Conservation (phyloP, 2,113 vertebrate species). For the Ascaphus truei region DNA sequence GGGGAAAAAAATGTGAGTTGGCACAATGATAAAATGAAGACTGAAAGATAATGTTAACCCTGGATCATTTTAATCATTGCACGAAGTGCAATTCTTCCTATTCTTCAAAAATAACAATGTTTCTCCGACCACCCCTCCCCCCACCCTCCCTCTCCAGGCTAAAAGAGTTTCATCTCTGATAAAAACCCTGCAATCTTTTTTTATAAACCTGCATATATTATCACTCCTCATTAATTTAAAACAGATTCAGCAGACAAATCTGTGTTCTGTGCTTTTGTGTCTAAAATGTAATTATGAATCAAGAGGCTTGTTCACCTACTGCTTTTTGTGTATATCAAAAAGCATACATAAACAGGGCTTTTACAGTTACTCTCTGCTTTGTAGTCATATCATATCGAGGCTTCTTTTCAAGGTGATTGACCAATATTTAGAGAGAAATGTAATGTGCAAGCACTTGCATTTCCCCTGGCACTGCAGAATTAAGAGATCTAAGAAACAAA, state of each 20-base stretch:
- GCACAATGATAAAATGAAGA: no score
- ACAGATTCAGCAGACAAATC: neutral
- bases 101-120: neutral
- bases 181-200: neutral
- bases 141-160: neutral
- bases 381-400: constrained; percentile 15
- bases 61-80: no score
- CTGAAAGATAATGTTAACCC: no score
- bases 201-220: constrained; percentile 6
- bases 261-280: neutral
- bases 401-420: constrained; percentile 28
- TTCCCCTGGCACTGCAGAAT: neutral
- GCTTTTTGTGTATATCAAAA: constrained; percentile 21
- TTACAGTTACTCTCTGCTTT: neutral
- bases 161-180: neutral
- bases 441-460: neutral
- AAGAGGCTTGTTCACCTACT: constrained; percentile 9
- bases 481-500: constrained; percentile 32
- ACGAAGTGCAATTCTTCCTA: no score
- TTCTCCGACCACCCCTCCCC: no score
- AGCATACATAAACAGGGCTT: constrained; percentile 23
- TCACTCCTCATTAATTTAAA: constrained; percentile 11
- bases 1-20: no score
- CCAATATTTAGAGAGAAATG: neutral
- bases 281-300: constrained; percentile 13